Conservation (phyloP, 2,888 invertebrate species). For the Brachypalpus laphriformis region DNA sequence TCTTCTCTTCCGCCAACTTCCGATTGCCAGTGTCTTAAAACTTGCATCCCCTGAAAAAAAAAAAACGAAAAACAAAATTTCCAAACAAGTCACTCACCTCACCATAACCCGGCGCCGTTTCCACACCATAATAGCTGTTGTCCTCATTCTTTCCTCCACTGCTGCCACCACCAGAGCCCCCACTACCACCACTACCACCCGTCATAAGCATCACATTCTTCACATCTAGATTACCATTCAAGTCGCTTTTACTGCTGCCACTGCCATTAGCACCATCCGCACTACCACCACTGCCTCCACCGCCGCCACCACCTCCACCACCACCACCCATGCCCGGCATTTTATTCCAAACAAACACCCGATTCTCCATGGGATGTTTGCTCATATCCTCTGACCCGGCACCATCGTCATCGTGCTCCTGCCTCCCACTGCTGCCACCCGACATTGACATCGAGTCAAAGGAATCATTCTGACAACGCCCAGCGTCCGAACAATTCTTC, state of each 20-base stretch:
- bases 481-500: slow-evolving; percentile 87
- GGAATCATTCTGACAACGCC: slow-evolving; percentile 80
- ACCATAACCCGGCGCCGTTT: slow-evolving; percentile 84
- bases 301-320: slow-evolving; percentile 40
- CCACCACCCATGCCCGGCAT: slow-evolving; percentile 82
- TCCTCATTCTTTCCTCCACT: slow-evolving; percentile 79
- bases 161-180: slow-evolving; percentile 51
- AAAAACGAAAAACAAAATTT: background rate
- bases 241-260: slow-evolving; percentile 62
- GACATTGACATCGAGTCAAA: slow-evolving; percentile 80
- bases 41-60: background rate
- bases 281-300: slow-evolving; percentile 71
- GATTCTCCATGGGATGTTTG: slow-evolving; percentile 90
- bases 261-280: slow-evolving; percentile 66
- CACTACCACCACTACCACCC: slow-evolving; percentile 46
- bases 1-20: background rate
- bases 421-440: slow-evolving; percentile 83
- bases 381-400: slow-evolving; percentile 78
- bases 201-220: slow-evolving; percentile 61
- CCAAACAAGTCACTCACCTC: slow-evolving; percentile 79
- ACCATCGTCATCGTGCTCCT: slow-evolving; percentile 77
- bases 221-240: slow-evolving; percentile 66
- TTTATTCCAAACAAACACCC: slow-evolving; percentile 92
- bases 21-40: background rate
- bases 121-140: slow-evolving; percentile 83